Percentiles rank a stretch among this genome's conserved stretches.
phyloP scores from a whole-genome alignment of 1,140 invertebrate genomes.

The Drosophila trapezifrons region DNA sequence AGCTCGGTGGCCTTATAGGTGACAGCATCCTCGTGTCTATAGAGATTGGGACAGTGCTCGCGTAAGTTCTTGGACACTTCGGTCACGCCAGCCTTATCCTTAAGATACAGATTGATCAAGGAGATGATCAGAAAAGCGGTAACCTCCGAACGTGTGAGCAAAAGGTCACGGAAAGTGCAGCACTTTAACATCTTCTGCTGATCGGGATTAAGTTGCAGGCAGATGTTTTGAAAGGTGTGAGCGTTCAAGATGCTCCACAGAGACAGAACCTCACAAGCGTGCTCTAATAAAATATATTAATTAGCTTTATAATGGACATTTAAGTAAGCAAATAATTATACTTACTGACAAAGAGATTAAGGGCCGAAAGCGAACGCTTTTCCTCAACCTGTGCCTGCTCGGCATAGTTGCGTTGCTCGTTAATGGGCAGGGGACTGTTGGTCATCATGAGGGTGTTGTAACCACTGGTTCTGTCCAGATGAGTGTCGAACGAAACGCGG shows the following conservation, averaged over 20 bases:
- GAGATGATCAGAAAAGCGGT: slow-evolving; percentile 90
- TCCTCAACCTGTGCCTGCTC: slow-evolving; percentile 86
- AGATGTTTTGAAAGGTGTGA: slow-evolving; percentile 95
- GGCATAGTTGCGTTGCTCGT: slow-evolving; percentile 81
- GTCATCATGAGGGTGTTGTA: slow-evolving; percentile 61
- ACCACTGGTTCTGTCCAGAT: slow-evolving; percentile 75
- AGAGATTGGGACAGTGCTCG: slow-evolving; percentile 96
- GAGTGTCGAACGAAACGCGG: slow-evolving; percentile 57
- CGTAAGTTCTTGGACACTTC: slow-evolving; percentile 94
- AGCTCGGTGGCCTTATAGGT: slow-evolving; percentile 97
- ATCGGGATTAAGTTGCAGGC: slow-evolving; percentile 87
- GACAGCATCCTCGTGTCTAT: slow-evolving; percentile 97
- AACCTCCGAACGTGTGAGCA: slow-evolving; percentile 93
- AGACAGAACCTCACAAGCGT: slow-evolving; percentile 94
- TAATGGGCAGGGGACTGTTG: slow-evolving; percentile 49
- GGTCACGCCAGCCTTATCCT: slow-evolving; percentile 97
- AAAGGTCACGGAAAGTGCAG: slow-evolving; percentile 91
- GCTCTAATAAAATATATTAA: slow-evolving; percentile 81
- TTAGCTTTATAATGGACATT: neutral
- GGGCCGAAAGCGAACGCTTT: slow-evolving; percentile 90
- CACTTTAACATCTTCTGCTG: slow-evolving; percentile 86
- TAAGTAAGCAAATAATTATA: neutral
- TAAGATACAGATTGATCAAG: slow-evolving; percentile 94
- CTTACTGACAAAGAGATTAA: slow-evolving; percentile 90
- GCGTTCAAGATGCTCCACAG: slow-evolving; percentile 97